Percentiles rank a stretch among this genome's conserved stretches.
These are phyloP conservation scores for Prochilodus magdalenae DNA, from an alignment of 2,113 vertebrate species.

Conservation along the genomic window DNA sequence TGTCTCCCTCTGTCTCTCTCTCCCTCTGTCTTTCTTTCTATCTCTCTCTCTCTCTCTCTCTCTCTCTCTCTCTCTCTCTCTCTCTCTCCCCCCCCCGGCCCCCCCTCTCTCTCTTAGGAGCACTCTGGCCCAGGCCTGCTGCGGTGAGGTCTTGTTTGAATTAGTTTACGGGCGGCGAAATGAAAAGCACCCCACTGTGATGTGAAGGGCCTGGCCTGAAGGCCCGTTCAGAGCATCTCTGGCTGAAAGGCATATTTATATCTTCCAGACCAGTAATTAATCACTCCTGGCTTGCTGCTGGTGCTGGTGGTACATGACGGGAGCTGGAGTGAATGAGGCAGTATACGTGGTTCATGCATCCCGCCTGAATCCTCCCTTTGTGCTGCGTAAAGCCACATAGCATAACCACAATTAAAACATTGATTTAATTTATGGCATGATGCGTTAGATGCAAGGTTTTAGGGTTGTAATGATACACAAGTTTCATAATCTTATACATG, in stretches of 20 bases:
- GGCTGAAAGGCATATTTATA: constrained; percentile 82
- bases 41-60: neutral
- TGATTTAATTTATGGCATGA: constrained; percentile 82
- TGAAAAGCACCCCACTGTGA: constrained; percentile 72
- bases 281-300: constrained; percentile 74
- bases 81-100: neutral
- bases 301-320: constrained; percentile 28
- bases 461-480: neutral
- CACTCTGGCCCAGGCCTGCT: constrained; percentile 47
- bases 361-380: constrained; percentile 64
- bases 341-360: constrained; percentile 65
- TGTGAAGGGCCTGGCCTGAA: constrained; percentile 70
- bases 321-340: neutral
- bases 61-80: neutral
- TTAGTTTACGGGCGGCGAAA: constrained; percentile 77
- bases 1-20: neutral
- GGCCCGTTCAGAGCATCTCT: constrained; percentile 73
- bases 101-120: constrained; percentile 14
- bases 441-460: constrained; percentile 47
- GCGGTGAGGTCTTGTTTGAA: constrained; percentile 81
- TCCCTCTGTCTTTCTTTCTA: neutral
- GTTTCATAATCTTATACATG: neutral
- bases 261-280: constrained; percentile 87
- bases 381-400: constrained; percentile 81
- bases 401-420: constrained; percentile 83